Percentiles rank a stretch among this genome's conserved stretches.
Evolutionary conservation across 2,113 vertebrate genomes (phyloP).

Genomic region (Dipodomys stephensi): DNA sequence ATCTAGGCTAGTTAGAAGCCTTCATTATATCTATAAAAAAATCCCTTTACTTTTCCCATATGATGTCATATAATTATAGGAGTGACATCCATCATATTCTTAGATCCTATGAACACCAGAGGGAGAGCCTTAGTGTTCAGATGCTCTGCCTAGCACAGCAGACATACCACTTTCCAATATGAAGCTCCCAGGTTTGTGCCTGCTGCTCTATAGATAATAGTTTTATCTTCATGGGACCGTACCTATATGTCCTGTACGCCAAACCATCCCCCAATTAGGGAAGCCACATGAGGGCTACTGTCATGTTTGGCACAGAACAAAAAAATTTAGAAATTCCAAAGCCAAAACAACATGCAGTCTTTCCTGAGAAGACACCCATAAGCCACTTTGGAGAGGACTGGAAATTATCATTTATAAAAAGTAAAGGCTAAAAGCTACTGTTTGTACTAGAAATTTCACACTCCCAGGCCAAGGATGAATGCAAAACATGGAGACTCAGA

Average conservation of each 20-base stretch:
- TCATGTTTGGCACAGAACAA: not conserved
- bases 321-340: not conserved
- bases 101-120: not conserved
- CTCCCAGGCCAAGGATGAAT: too few species aligned
- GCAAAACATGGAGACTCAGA: not conserved
- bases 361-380: not conserved
- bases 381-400: not conserved
- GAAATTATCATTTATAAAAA: slow-evolving; percentile 23
- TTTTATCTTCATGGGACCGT: not conserved
- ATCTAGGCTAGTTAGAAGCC: not conserved
- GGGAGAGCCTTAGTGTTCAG: not conserved
- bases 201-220: not conserved
- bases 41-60: not conserved
- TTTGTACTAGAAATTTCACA: too few species aligned
- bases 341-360: not conserved
- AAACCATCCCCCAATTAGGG: slow-evolving; percentile 12
- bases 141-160: not conserved
- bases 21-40: slow-evolving; percentile 38
- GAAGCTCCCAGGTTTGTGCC: not conserved
- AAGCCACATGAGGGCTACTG: slow-evolving; percentile 23
- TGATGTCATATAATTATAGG: not conserved
- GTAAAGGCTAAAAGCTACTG: not conserved
- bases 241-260: not conserved
- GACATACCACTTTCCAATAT: not conserved
- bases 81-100: not conserved